Base-by-base conservation (phyloP, 2,888 invertebrate genomes). In the Amphimallon solstitiale region DNA sequence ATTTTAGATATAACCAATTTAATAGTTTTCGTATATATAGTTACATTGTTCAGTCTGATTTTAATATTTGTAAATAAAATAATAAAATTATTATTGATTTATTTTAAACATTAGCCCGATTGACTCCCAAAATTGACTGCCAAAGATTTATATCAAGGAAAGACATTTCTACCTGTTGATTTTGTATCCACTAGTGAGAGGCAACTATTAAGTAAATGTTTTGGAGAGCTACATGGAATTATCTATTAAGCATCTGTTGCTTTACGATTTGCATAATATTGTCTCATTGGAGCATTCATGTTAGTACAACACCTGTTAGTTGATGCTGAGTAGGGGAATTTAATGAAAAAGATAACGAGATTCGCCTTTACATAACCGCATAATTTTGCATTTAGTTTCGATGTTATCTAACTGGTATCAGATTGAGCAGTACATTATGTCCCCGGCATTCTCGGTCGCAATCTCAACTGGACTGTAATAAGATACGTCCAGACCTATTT, bases 161-260 rank as follows among this genome's bases (percentile, higher is more conserved):
- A 29, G 2, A 5, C 3, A 29, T 43, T 59, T 59, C 43, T 59
- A 59, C 56, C 56, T 59, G 56, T 59, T 59, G 56, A 43, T 23
- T 43, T 59, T 40, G 17, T 43, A 43, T 59, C 56, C 9, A 43
- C 56, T 59, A 59, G 29, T 17, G 15, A 6, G 43, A 14, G 15
- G 43, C 40, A 34, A 59, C 56, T 43, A 59, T 59, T 59, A 59
- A 59, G 43, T 78, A 67, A 63, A 59, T 67, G 51, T 76, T 63
- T 48, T 74, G 23, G 56, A 52, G 49, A 60, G 56, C 46, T 78
- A 69, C 60, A 78, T 45, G 40, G 64, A 48, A 48, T 54, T 56
- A 65, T 48, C 54, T 78, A 54, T 46, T 45, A 63, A 66, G 66
- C 71, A 71, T 71, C 71, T 71, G 71, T 71, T 71, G 71, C 69